Conservation (phyloP, 1,140 invertebrate species). For the Calosoma granatense region DNA sequence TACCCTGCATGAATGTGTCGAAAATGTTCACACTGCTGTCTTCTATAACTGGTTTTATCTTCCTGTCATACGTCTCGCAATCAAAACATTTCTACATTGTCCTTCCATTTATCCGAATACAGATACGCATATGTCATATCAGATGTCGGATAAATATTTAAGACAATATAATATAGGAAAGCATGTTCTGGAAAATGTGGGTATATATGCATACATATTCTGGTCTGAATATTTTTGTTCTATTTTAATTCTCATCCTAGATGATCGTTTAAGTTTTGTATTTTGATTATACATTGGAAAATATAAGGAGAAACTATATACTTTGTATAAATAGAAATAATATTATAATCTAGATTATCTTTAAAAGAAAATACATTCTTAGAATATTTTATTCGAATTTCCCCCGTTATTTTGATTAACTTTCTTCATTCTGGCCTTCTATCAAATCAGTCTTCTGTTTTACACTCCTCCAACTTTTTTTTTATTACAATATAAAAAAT, state of each 20-base stretch:
- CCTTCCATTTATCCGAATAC: background rate
- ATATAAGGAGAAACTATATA: background rate
- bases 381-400: background rate
- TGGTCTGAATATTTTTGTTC: background rate
- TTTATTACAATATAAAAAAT: slow-evolving; percentile 9
- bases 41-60: background rate
- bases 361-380: slow-evolving; percentile 1
- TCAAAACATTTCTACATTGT: background rate
- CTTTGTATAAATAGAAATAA: background rate
- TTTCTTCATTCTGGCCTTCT: background rate
- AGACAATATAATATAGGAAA: background rate
- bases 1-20: slow-evolving; percentile 1
- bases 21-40: background rate
- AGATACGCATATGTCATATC: background rate
- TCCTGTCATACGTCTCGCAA: background rate
- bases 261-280: background rate
- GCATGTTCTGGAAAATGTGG: background rate
- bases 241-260: background rate
- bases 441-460: background rate
- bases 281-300: background rate
- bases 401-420: background rate
- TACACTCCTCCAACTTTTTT: slow-evolving; percentile 1
- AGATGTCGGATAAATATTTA: background rate
- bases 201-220: background rate
- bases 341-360: background rate